phyloP scores from a whole-genome alignment of 1,140 invertebrate species.

The Drosophila albomicans region DNA sequence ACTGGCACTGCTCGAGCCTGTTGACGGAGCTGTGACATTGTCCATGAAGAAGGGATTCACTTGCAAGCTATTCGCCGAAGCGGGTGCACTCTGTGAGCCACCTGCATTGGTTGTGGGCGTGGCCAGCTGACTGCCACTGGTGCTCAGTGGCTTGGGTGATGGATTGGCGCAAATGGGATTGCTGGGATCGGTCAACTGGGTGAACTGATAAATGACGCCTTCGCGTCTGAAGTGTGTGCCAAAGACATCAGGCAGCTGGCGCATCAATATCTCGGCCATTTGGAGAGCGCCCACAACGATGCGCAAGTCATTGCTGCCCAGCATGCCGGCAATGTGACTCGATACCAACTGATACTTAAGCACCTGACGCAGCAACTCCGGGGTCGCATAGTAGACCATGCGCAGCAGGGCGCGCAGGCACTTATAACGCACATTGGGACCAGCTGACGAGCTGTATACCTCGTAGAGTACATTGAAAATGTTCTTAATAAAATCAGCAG shows the following conservation, averaged over 20 bases:
- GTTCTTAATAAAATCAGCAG: constrained; percentile 93
- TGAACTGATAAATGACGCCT: constrained; percentile 96
- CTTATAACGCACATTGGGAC: constrained; percentile 98
- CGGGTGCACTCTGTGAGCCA: constrained; percentile 77
- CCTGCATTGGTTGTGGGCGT: constrained; percentile 66
- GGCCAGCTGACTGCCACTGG: constrained; percentile 35
- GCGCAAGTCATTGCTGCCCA: constrained; percentile 97
- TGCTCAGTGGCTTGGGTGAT: constrained; percentile 72
- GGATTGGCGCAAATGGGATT: constrained; percentile 85
- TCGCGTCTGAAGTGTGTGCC: constrained; percentile 97
- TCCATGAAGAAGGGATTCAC: constrained; percentile 84
- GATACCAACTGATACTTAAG: constrained; percentile 97
- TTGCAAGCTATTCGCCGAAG: constrained; percentile 78
- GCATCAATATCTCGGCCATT: constrained; percentile 98
- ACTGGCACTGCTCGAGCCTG: constrained; percentile 57
- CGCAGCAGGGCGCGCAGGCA: constrained; percentile 97
- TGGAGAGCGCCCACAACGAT: constrained; percentile 99
- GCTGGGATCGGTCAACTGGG: constrained; percentile 88
- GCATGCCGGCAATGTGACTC: constrained; percentile 98
- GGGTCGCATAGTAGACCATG: constrained; percentile 97
- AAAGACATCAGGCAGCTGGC: constrained; percentile 97
- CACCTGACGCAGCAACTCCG: constrained; percentile 93
- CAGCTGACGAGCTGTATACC: constrained; percentile 98
- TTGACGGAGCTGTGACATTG: constrained; percentile 29
- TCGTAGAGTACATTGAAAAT: constrained; percentile 97